A percentile compares a stretch with the other conserved stretches of the same genome.
These are phyloP conservation scores for Hydractinia echinata DNA, from an alignment of 30 jellyfish, hydroid and myxozoan genomes.

Conservation along the genomic window DNA sequence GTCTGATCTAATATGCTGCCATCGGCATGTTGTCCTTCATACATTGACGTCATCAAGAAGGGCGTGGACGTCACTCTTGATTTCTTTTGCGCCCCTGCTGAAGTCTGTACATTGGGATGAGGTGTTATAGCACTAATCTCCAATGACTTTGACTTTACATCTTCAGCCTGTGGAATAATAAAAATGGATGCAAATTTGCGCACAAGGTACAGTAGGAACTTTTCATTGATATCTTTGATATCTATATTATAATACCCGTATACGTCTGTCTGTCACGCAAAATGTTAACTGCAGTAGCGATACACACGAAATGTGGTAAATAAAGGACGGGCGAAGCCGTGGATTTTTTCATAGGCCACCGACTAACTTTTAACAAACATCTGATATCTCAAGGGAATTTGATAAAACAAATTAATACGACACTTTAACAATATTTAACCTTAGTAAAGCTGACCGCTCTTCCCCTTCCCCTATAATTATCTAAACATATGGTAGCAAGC, in stretches of 20 bases:
- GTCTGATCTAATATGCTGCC: constrained; percentile 44
- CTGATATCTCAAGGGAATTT: too few relatives aligned
- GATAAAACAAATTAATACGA: background rate
- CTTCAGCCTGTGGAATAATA: too few relatives aligned
- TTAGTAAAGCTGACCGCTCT: background rate
- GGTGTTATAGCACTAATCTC: constrained; percentile 34
- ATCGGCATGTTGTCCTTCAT: constrained; percentile 13
- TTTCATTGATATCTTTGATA: too few relatives aligned
- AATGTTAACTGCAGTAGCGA: too few relatives aligned
- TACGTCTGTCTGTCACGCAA: too few relatives aligned
- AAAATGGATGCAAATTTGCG: too few relatives aligned
- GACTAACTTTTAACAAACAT: too few relatives aligned
- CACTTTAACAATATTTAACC: background rate
- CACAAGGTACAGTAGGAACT: too few relatives aligned
- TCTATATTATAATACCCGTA: too few relatives aligned
- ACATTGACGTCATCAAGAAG: constrained; percentile 21
- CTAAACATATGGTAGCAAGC: background rate
- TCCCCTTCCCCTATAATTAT: background rate
- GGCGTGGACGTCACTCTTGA: constrained; percentile 32
- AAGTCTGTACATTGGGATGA: constrained; percentile 20
- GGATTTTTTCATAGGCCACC: too few relatives aligned
- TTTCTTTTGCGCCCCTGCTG: background rate
- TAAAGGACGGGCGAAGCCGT: too few relatives aligned
- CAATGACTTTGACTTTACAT: constrained; percentile 25
- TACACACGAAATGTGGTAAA: too few relatives aligned